Percentiles rank a stretch among this genome's conserved stretches.
Conservation (phyloP, 1,140 invertebrate species). For the Macrostomum lignano region DNA sequence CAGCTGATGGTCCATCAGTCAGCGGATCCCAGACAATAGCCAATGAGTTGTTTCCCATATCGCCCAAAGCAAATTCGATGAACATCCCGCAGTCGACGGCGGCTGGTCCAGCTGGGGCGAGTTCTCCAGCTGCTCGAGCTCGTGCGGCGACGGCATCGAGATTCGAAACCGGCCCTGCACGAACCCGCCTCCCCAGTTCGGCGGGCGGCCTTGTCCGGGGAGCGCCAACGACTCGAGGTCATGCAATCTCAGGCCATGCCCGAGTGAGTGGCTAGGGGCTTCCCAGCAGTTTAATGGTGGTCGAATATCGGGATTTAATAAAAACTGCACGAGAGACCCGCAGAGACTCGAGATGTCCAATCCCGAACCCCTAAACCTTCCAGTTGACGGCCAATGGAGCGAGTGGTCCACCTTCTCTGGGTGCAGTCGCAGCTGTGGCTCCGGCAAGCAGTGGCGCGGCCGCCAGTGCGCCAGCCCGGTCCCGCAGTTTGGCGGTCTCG, state of each 20-base stretch:
- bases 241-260: too few relatives aligned
- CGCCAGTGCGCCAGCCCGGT: constrained; percentile 24
- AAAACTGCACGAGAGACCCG: too few relatives aligned
- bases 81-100: constrained; percentile 12
- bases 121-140: constrained; percentile 13
- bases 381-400: constrained; percentile 9
- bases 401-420: constrained; percentile 11
- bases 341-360: too few relatives aligned
- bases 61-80: too few relatives aligned
- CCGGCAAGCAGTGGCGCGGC: constrained; percentile 30
- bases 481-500: constrained; percentile 20
- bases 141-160: constrained; percentile 13
- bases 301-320: too few relatives aligned
- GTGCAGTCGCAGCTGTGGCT: constrained; percentile 31
- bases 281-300: too few relatives aligned
- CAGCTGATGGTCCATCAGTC: too few relatives aligned
- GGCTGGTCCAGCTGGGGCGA: constrained; percentile 13
- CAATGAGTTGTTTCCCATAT: too few relatives aligned
- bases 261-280: too few relatives aligned
- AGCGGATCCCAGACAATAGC: too few relatives aligned
- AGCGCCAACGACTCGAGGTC: not conserved
- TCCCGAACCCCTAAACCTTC: too few relatives aligned
- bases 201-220: constrained; percentile 8
- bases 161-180: constrained; percentile 11
- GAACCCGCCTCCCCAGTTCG: constrained; percentile 12